Conservation (phyloP, 2,888 invertebrate species). For the Cyrtodaria siliqua region DNA sequence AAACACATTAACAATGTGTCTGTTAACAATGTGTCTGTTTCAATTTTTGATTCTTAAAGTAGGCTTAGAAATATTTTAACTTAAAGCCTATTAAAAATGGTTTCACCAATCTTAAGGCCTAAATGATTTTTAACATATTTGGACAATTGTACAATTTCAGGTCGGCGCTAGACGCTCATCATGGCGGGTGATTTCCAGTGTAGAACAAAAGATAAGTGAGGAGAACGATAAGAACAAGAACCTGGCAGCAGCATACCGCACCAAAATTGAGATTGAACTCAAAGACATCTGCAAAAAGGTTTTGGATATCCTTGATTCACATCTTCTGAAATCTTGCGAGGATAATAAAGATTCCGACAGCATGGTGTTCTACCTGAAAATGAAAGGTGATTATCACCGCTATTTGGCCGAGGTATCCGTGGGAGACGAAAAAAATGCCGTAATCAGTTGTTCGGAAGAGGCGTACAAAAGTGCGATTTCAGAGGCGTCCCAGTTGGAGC, state of each 20-base stretch:
- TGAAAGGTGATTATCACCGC: constrained; percentile 99
- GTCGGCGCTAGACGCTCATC: constrained; percentile 98
- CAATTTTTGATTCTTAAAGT: too few species aligned
- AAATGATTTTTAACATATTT: too few species aligned
- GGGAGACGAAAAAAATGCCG: constrained; percentile 6
- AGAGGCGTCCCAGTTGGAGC: constrained; percentile 99
- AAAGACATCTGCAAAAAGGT: constrained; percentile 99
- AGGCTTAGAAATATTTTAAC: too few species aligned
- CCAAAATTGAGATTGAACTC: constrained; percentile 99
- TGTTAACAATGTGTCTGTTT: too few species aligned
- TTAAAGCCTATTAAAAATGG: too few species aligned
- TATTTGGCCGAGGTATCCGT: constrained; percentile 97
- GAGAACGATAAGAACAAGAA: constrained; percentile 93
- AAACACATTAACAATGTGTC: too few species aligned
- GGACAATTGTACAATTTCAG: too few species aligned
- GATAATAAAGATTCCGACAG: constrained; percentile 84
- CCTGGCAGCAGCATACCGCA: constrained; percentile 97
- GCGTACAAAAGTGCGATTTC: constrained; percentile 99
- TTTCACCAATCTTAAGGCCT: too few species aligned
- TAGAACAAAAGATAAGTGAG: constrained; percentile 94
- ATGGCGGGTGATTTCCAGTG: constrained; percentile 99
- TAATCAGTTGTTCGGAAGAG: constrained; percentile 87
- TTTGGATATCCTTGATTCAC: constrained; percentile 97
- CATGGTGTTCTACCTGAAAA: constrained; percentile 99
- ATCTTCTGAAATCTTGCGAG: constrained; percentile 96